Evolutionary conservation across 2,113 vertebrate genomes (phyloP).

Genomic region (Hystrix brachyura): DNA sequence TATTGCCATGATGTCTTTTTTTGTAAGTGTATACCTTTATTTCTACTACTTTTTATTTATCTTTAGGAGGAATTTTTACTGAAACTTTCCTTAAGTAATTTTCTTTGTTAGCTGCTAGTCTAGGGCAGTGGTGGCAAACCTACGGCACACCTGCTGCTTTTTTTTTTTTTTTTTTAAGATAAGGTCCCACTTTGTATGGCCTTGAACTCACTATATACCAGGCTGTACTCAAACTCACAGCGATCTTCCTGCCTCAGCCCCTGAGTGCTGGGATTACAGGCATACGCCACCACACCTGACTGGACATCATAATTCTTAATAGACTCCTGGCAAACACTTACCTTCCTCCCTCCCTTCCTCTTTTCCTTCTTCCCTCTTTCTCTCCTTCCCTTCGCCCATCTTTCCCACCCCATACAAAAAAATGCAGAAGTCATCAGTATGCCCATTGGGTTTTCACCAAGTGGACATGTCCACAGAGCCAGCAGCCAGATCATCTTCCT

Average conservation of each 20-base stretch:
- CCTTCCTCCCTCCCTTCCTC: not conserved
- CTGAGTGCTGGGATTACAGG: not conserved
- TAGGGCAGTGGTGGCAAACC: not conserved
- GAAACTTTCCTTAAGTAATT: not conserved
- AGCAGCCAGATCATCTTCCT: not conserved
- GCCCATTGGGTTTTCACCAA: too few species aligned
- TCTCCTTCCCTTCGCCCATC: not conserved
- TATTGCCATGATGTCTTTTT: not conserved
- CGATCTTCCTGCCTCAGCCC: not conserved
- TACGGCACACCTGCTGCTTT: not conserved
- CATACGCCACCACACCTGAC: not conserved
- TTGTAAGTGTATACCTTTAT: rapidly evolving
- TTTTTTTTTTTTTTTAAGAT: not conserved
- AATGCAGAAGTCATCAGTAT: not conserved
- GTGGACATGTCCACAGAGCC: rapidly evolving
- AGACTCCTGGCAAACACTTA: not conserved
- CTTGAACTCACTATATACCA: too few species aligned
- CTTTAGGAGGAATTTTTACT: not conserved
- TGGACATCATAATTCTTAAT: not conserved
- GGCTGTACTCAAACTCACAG: not conserved
- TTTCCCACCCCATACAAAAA: too few species aligned
- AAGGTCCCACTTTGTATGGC: not conserved
- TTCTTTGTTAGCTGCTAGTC: not conserved
- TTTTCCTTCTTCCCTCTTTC: not conserved
- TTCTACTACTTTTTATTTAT: not conserved